These are phyloP conservation scores for Calameuta filiformis DNA, from an alignment of 2,888 invertebrate genomes.

Conservation along the genomic window DNA sequence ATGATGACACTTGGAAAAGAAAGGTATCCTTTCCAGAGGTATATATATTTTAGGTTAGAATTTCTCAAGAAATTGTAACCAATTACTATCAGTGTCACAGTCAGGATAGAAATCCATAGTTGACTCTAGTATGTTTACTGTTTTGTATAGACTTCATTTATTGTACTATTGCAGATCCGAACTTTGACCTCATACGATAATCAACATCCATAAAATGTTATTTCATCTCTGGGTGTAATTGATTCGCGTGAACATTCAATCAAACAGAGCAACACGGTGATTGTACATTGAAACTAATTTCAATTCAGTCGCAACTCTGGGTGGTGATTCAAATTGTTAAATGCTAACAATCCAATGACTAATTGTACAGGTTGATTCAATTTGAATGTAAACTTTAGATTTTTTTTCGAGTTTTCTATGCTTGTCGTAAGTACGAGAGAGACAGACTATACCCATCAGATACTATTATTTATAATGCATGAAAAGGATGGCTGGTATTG, in stretches of 20 bases:
- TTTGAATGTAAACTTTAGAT: background rate
- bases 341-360: background rate
- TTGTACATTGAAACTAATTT: background rate
- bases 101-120: background rate
- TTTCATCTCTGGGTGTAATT: background rate
- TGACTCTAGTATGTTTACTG: background rate
- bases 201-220: background rate
- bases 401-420: background rate
- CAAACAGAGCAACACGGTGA: background rate
- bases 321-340: background rate
- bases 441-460: background rate
- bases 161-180: background rate
- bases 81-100: background rate
- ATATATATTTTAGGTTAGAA: background rate
- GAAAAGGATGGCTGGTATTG: background rate
- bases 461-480: background rate
- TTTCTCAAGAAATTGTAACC: background rate
- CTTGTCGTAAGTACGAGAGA: background rate
- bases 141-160: background rate
- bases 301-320: background rate
- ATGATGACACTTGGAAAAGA: background rate
- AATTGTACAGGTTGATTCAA: background rate
- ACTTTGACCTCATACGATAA: background rate
- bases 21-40: background rate
- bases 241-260: background rate